A percentile compares a stretch with the other conserved stretches of the same genome.
These are phyloP conservation scores for Carposina sasakii DNA, from an alignment of 1,140 invertebrate species.

Conservation along the genomic window DNA sequence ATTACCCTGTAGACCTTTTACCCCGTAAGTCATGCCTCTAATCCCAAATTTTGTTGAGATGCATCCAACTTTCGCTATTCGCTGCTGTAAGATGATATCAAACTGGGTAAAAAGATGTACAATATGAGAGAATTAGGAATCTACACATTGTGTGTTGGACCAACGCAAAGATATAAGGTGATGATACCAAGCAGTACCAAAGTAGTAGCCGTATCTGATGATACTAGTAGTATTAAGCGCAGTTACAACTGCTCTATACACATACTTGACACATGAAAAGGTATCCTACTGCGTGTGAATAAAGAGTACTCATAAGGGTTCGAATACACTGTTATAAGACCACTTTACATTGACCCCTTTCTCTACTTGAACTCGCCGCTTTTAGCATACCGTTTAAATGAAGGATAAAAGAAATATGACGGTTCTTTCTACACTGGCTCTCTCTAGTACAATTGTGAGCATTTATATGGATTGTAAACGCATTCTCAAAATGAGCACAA, in stretches of 20 bases:
- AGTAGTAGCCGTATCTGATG: no score
- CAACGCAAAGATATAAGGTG: no score
- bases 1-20: no score
- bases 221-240: no score
- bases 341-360: slow-evolving; percentile 38
- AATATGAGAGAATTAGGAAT: no score
- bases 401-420: slow-evolving; percentile 22
- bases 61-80: no score
- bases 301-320: slow-evolving; percentile 49
- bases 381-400: slow-evolving; percentile 15
- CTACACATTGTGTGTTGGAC: no score
- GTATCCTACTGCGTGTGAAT: slow-evolving; percentile 49
- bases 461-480: slow-evolving; percentile 66
- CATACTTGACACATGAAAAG: slow-evolving; percentile 29
- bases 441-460: slow-evolving; percentile 36
- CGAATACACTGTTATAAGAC: slow-evolving; percentile 34
- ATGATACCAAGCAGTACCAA: no score
- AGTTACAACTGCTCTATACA: slow-evolving; percentile 21
- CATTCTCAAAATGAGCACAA: slow-evolving; percentile 65
- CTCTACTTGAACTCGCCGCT: neutral
- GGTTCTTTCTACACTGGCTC: slow-evolving; percentile 10
- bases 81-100: no score
- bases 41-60: no score
- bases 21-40: no score
- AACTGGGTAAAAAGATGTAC: no score